Percentiles rank a stretch among this genome's conserved stretches.
These are phyloP conservation scores for Thaleichthys pacificus DNA, from an alignment of 2,797 vertebrate species.

Conservation along the genomic window DNA sequence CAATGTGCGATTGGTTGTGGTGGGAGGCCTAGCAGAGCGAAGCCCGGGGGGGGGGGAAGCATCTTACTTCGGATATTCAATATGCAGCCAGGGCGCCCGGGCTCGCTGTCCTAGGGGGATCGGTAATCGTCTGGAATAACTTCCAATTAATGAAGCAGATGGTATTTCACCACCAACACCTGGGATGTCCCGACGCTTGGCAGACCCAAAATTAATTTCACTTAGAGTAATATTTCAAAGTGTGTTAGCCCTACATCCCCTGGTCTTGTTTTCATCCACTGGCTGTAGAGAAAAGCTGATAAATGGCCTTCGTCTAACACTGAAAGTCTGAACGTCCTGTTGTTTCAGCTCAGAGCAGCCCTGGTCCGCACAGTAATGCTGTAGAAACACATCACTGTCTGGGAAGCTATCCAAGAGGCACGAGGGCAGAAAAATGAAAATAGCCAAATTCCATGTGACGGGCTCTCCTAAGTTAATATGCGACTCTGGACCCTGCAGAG, in stretches of 20 bases:
- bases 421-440: constrained; percentile 44
- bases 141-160: constrained; percentile 77
- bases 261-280: constrained; percentile 36
- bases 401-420: constrained; percentile 54
- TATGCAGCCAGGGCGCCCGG: constrained; percentile 56
- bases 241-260: constrained; percentile 53
- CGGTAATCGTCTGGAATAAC: constrained; percentile 73
- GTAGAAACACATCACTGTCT: constrained; percentile 57
- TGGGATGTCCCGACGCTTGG: constrained; percentile 65
- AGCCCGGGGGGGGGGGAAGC: constrained; percentile 22
- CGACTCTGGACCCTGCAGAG: constrained; percentile 50
- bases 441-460: constrained; percentile 59
- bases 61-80: constrained; percentile 67
- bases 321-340: constrained; percentile 21
- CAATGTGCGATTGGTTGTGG: constrained; percentile 52
- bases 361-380: constrained; percentile 45
- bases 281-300: constrained; percentile 41
- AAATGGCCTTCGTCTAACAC: constrained; percentile 43
- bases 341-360: constrained; percentile 14
- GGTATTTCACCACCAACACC: constrained; percentile 74
- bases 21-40: constrained; percentile 32
- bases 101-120: constrained; percentile 41
- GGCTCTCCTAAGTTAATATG: constrained; percentile 65
- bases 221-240: constrained; percentile 65
- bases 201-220: constrained; percentile 61